These are phyloP conservation scores for Nyctalus aviator DNA, from an alignment of 2,797 vertebrate genomes.

Conservation along the genomic window DNA sequence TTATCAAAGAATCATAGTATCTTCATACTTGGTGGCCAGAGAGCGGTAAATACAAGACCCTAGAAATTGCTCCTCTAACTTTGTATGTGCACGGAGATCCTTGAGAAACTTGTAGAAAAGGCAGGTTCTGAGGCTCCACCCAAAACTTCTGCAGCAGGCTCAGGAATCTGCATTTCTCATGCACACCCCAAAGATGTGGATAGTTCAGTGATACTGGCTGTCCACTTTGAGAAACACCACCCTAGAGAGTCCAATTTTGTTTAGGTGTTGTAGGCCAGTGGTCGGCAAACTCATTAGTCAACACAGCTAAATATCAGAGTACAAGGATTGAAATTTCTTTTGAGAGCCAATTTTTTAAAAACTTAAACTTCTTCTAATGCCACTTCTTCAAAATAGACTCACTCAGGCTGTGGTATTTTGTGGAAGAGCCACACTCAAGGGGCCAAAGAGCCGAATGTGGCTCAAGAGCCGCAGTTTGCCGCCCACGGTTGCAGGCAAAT, in stretches of 20 bases:
- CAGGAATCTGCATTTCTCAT: background rate
- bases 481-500: background rate
- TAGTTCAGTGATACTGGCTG: fast-evolving
- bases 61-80: background rate
- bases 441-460: too few species aligned
- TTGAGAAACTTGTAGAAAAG: background rate
- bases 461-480: too few species aligned
- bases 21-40: background rate
- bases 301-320: too few species aligned
- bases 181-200: background rate
- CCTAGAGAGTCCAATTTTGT: background rate
- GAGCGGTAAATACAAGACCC: background rate
- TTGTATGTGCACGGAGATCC: background rate
- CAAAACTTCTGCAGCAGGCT: background rate
- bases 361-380: too few species aligned
- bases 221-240: background rate
- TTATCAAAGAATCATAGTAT: background rate
- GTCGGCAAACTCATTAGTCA: too few species aligned
- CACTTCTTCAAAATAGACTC: too few species aligned
- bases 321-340: too few species aligned
- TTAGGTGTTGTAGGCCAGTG: background rate
- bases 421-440: too few species aligned
- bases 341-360: too few species aligned
- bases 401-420: too few species aligned
- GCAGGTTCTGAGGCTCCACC: background rate